Percentiles rank a stretch among this genome's conserved stretches.
These are phyloP conservation scores for Calyptommatus sinebrachiatus DNA, from an alignment of 2,113 vertebrate genomes.

Conservation along the genomic window DNA sequence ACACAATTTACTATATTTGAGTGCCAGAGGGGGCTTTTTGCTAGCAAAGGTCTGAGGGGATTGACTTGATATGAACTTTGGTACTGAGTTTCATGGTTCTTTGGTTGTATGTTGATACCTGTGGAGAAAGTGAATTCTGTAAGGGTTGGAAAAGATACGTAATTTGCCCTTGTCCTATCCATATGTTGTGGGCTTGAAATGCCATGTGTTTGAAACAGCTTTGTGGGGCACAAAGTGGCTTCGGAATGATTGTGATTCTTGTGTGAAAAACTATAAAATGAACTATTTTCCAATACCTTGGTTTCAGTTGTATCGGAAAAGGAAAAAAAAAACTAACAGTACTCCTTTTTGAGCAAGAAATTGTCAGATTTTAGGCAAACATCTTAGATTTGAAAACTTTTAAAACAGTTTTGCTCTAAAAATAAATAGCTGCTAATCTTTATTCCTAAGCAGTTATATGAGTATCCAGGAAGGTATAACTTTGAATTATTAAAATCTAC, in stretches of 20 bases:
- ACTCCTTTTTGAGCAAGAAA: fast-evolving
- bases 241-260: background rate
- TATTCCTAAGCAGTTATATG: background rate
- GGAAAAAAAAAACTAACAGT: background rate
- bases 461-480: background rate
- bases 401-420: background rate
- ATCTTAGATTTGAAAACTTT: background rate
- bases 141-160: background rate
- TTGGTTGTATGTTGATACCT: background rate
- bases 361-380: fast-evolving
- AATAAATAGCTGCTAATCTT: background rate
- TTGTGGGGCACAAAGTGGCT: background rate
- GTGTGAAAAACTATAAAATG: background rate
- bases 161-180: background rate
- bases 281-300: background rate
- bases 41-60: no score
- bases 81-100: no score
- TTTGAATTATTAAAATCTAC: background rate
- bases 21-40: background rate
- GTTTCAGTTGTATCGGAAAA: background rate
- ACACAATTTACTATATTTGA: background rate
- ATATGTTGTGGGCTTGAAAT: background rate
- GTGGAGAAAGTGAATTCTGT: background rate
- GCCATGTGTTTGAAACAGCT: background rate
- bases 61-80: background rate